Evolutionary conservation across 2,113 vertebrate genomes (phyloP), one percentile per base, ranked within the genome.

Genomic region (Euleptes europaea): DNA sequence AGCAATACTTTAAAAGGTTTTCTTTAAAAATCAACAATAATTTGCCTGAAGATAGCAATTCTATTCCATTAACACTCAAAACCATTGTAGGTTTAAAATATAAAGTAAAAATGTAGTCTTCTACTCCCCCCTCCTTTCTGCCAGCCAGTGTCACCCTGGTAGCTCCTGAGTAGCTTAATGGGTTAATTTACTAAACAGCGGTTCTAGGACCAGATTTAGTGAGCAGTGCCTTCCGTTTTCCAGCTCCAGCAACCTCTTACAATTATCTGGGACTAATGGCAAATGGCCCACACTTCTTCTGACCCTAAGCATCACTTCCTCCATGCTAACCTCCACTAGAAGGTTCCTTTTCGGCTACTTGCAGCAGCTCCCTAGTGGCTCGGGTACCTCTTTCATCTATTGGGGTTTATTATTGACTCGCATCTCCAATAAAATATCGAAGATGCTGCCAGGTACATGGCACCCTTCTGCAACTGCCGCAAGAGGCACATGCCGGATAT

Each of bases 21-120:
- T 90, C 84, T 87, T 82, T 77, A 86, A 23, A 89, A 94, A 91
- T 63, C 69, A 77, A 93, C 89, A 88, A 21, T 89, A 85, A 94
- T 83, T 90, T 94, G 85, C 75, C 88, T 86, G 84, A 88, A 85
- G 80, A 89, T 33, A 89, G 49, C 86, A 94, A 92, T 86, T 90
- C 80, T 49, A 91, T 89, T 92, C 89, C 89, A 90, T 92, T 96
- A 94, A 86, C 76, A 90, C 70, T 88, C 75, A 93, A 94, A 95
- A 47, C 12, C 69, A 72, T 66, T 91, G 54, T 83, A 80, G 4
- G 44, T n/a, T 3, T 40, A 86, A 94, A 94, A 89, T 51, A 87
- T 3, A 93, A 42, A 88, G 66, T 67, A 79, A 80, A 85, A 85
- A 80, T 31, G 54, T n/a, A 80, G 67, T 65, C 84, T 80, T 80